Evolutionary conservation across 2,797 vertebrate species (phyloP).

Genomic region (Spondyliosoma cantharus): DNA sequence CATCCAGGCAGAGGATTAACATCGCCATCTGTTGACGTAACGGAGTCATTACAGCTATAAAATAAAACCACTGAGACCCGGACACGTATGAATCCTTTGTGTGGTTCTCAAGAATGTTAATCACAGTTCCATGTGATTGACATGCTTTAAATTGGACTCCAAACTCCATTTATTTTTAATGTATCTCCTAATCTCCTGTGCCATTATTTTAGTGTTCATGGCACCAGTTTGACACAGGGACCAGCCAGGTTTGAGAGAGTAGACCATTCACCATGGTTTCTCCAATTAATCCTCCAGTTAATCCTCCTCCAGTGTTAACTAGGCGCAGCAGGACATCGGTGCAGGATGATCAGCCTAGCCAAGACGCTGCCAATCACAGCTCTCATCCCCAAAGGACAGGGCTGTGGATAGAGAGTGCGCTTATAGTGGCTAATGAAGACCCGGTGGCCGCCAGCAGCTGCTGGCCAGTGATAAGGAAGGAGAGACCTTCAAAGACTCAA

Average conservation of each 20-base stretch:
- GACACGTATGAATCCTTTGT: background rate
- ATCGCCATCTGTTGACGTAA: conserved; percentile 65
- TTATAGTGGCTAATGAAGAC: conserved; percentile 45
- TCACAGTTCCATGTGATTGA: background rate
- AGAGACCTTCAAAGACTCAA: conserved; percentile 30
- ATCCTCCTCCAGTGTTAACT: conserved; percentile 59
- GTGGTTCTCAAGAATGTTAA: background rate
- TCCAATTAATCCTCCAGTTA: conserved; percentile 56
- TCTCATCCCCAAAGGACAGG: conserved; percentile 40
- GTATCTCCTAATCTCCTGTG: background rate
- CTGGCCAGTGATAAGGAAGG: conserved; percentile 44
- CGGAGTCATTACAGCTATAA: conserved; percentile 22
- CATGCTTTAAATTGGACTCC: background rate
- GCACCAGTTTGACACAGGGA: background rate
- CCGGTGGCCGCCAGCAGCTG: conserved; percentile 36
- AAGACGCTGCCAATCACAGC: conserved; percentile 65
- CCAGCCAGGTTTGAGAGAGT: conserved; percentile 22
- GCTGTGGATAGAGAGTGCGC: conserved; percentile 37
- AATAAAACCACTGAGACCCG: background rate
- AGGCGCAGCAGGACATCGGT: conserved; percentile 43
- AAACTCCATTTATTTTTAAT: background rate
- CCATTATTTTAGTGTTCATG: background rate
- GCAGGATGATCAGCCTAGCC: conserved; percentile 43
- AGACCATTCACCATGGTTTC: conserved; percentile 24
- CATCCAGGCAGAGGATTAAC: conserved; percentile 42